phyloP scores from a whole-genome alignment of 2,797 vertebrate species.

The Crossoptilon crossoptilon region DNA sequence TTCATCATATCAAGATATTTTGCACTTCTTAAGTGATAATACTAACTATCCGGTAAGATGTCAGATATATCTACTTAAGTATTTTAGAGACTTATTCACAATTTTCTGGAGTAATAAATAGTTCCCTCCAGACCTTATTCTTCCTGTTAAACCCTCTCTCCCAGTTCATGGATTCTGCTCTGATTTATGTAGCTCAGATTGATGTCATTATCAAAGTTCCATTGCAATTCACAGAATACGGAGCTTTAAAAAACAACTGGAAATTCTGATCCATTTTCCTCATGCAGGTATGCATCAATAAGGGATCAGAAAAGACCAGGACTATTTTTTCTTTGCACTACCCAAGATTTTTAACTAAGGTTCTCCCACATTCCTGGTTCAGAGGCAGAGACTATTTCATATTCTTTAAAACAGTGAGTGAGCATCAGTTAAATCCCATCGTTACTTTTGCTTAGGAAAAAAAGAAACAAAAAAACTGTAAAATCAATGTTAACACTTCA shows the following conservation, averaged over 20 bases:
- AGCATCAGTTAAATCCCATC: background rate
- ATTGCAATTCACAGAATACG: background rate
- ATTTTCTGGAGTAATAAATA: background rate
- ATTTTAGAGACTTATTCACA: background rate
- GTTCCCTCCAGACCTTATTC: background rate
- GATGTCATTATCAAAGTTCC: background rate
- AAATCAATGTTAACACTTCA: background rate
- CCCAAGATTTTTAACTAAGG: background rate
- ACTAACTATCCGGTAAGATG: background rate
- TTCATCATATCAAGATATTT: background rate
- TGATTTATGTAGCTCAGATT: background rate
- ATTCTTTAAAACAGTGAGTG: background rate
- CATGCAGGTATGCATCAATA: background rate
- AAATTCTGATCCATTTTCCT: background rate
- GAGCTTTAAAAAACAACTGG: background rate
- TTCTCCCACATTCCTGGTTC: background rate
- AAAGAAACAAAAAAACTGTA: background rate
- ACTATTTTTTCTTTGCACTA: background rate
- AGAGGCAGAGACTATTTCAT: background rate
- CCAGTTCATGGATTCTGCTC: background rate
- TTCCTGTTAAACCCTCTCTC: background rate
- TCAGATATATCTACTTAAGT: background rate
- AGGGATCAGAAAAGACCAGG: background rate
- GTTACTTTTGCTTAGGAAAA: background rate
- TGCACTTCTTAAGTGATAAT: background rate